Evolutionary conservation across 2,888 invertebrate genomes (phyloP).

Genomic region (Pristionchus entomophagus): DNA sequence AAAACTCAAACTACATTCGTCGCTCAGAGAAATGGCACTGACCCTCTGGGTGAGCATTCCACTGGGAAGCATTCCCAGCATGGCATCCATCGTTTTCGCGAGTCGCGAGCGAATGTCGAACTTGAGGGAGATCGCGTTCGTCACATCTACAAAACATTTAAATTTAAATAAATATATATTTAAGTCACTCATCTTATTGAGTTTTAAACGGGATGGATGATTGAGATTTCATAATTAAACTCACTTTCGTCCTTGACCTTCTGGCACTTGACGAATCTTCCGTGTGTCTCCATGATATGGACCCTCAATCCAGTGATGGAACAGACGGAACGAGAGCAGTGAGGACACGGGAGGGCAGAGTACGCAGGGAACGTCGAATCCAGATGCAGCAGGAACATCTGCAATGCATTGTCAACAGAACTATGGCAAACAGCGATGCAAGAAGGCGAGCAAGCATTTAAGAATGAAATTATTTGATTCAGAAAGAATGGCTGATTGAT

Average conservation of each 20-base stretch:
- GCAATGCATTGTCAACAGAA: background rate
- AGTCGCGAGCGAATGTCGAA: background rate
- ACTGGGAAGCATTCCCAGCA: background rate
- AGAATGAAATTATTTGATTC: too few species aligned
- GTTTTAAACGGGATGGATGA: too few species aligned
- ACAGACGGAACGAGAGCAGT: background rate
- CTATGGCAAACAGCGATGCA: too few species aligned
- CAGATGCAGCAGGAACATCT: background rate
- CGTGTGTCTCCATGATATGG: constrained; percentile 22
- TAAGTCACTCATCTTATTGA: too few species aligned
- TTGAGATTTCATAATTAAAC: too few species aligned
- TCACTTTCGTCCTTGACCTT: background rate
- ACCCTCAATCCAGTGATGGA: constrained; percentile 32
- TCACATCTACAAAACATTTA: background rate
- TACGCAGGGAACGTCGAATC: background rate
- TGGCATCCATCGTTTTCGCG: background rate
- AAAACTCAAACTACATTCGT: background rate
- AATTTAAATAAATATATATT: background rate
- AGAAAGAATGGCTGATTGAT: too few species aligned
- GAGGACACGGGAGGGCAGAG: background rate
- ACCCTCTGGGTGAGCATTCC: background rate
- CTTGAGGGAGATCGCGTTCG: background rate
- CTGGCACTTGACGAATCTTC: background rate
- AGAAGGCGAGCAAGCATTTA: too few species aligned
- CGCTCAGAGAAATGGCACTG: too few species aligned